Conservation (phyloP, 30 jellyfish, hydroid and myxozoan species). For the Aurelia sp. region DNA sequence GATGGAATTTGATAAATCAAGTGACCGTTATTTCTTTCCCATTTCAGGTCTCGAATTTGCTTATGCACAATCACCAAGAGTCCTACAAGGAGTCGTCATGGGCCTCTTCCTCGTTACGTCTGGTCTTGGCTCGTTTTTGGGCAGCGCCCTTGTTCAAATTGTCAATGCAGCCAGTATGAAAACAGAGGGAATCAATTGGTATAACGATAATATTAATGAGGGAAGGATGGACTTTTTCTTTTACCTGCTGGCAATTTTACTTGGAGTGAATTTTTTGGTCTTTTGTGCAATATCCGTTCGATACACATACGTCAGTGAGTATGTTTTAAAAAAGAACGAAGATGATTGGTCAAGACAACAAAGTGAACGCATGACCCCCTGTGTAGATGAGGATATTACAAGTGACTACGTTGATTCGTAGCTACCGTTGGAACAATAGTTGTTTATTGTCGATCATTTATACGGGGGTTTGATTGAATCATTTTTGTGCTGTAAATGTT, state of each 20-base stretch:
- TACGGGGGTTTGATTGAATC: too few species aligned
- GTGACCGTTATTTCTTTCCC: too few species aligned
- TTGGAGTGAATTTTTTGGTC: slow-evolving; percentile 64
- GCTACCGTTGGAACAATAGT: too few species aligned
- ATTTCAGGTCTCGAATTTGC: slow-evolving; percentile 91
- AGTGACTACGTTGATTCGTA: not conserved
- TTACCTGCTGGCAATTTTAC: slow-evolving; percentile 67
- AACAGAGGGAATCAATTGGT: slow-evolving; percentile 49
- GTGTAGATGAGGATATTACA: slow-evolving; percentile 7
- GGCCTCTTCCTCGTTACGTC: slow-evolving; percentile 80
- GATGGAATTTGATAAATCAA: too few species aligned
- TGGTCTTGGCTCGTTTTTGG: slow-evolving; percentile 92
- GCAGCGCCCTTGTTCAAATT: slow-evolving; percentile 73
- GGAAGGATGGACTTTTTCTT: slow-evolving; percentile 73
- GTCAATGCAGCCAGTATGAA: slow-evolving; percentile 37
- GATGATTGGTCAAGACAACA: slow-evolving; percentile 43
- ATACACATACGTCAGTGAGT: slow-evolving; percentile 61
- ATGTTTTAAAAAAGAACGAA: slow-evolving; percentile 39
- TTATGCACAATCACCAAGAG: slow-evolving; percentile 92
- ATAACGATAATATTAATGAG: slow-evolving; percentile 43
- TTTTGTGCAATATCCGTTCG: slow-evolving; percentile 68
- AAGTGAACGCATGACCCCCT: not conserved
- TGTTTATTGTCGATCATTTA: too few species aligned
- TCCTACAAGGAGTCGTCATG: slow-evolving; percentile 90
- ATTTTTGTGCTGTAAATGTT: too few species aligned